Base-by-base conservation (phyloP, 1,140 invertebrate genomes). In the Eurytemora carolleeae region DNA sequence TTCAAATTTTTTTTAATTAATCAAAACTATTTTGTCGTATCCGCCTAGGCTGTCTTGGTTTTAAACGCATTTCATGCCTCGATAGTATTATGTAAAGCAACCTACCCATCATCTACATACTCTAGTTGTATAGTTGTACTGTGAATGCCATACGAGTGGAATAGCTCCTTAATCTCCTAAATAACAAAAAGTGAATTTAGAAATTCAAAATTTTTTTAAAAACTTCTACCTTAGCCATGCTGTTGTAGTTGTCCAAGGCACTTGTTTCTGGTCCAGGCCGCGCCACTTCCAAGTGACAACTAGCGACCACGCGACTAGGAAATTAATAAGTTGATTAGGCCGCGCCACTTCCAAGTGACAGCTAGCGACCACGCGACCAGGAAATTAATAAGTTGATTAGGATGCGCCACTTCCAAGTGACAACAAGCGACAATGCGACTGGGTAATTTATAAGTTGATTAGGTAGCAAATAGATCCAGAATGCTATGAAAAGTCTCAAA, bases 111-210 rank as follows among this genome's bases (percentile, higher is more conserved):
- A 3, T 23, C 84, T 44, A 87, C 80, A 70, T 93, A 92, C 78
- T 93, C 89, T 0, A 88, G 88, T 69, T 93, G 88, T 71, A 93
- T 91, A 1, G 89, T 93, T 1, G 87, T 91, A 1, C 86, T 89
- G 70, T 85, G 83, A 66, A 90, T 89, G n/a, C 86, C 86, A 73
- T 93, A 87, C 70, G 89, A 89, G 68, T 90, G 86, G 71, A 93
- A 92, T 76, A 92, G 92, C 71, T 91, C n/a, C n/a, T n/a, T n/a
- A 44, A 12, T 12, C n/a, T 44, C 31, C 31, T 44, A 44, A 44
- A 44, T 12, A 44, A 44, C n/a, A 44, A 44, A n/a, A 44, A 44
- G 31, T 44, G n/a, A n/a, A 12, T 44, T 44, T 44, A 44, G n/a
- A 44, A 44, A 44, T 44, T 44, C 7, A n/a, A 12, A 44, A 44